Evolutionary conservation across 2,797 vertebrate species (phyloP).

Genomic region (Falco rusticolus): DNA sequence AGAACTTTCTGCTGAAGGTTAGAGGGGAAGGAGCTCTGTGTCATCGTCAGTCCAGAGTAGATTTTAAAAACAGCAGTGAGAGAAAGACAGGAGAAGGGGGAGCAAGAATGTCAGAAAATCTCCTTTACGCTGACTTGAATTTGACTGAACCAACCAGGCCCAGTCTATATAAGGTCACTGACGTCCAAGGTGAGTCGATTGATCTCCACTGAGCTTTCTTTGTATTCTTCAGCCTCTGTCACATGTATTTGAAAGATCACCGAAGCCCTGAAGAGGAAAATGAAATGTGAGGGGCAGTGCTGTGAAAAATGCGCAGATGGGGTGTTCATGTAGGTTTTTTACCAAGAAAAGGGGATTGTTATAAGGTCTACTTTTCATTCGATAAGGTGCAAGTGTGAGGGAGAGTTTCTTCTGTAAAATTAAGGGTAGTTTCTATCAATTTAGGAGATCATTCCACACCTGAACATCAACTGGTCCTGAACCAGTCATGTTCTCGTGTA

Average conservation of each 20-base stretch:
- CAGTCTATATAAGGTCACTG: background rate
- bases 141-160: background rate
- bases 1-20: background rate
- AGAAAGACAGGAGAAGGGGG: background rate
- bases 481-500: background rate
- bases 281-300: background rate
- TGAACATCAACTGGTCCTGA: background rate
- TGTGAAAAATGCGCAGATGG: background rate
- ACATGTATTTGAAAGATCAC: background rate
- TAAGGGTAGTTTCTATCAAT: background rate
- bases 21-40: background rate
- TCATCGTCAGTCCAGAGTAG: accelerated
- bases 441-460: background rate
- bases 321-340: background rate
- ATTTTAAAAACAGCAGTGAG: background rate
- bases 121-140: background rate
- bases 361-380: background rate
- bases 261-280: accelerated
- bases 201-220: background rate
- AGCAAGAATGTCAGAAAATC: constrained; percentile 14
- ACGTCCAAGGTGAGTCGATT: background rate
- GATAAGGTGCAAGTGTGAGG: background rate
- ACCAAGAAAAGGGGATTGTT: background rate
- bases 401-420: background rate
- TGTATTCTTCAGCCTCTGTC: background rate